Evolutionary conservation across 2,113 vertebrate species (phyloP), one percentile per base, ranked within the genome.

Genomic region (Isichthys henryi): DNA sequence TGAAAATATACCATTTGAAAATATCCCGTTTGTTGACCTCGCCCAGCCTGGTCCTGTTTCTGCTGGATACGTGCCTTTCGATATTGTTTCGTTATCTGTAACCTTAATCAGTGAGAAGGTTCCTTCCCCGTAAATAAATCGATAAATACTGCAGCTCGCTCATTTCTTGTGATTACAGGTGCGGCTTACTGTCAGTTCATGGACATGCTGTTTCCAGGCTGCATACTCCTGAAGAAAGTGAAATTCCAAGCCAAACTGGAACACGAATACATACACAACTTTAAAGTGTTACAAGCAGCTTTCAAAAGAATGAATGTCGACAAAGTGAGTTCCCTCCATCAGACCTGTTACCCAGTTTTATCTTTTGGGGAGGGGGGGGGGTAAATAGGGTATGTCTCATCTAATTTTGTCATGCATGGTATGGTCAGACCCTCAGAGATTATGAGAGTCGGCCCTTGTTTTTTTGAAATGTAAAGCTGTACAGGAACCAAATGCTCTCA

Each of bases 201-300:
- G 98, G 98, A 99, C 94, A 99, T 99, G 98, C 96, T 99, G 93
- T 99, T 99, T 93, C 97, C 98, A 0, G 98, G 98, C 86, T 99
- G 97, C 48, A 96, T 99, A 90, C 97, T 98, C 91, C 94, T 99
- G 93, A 97, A 98, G 92, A 99, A 98, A 95, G 98, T 99, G 92
- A 99, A 99, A 95, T 99, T 99, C 94, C 98, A 99, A 94, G 98
- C 98, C 91, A 99, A 98, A 92, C 96, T 99, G 95, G 98, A 99
- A 92, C 98, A 99, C 0, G 98, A 99, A 91, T 98, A 95, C 92
- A 99, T 99, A 96, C 97, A 99, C 94, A 99, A 99, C 96, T 99
- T 99, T 96, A 99, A 99, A 96, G 97, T 99, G 94, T 95, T 99
- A 88, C 98, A 99, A 93, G 98, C 97, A 0, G 97, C 98, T 86